Evolutionary conservation across 2,113 vertebrate genomes (phyloP), one percentile per base, ranked within the genome.

Genomic region (Gymnorhina tibicen): DNA sequence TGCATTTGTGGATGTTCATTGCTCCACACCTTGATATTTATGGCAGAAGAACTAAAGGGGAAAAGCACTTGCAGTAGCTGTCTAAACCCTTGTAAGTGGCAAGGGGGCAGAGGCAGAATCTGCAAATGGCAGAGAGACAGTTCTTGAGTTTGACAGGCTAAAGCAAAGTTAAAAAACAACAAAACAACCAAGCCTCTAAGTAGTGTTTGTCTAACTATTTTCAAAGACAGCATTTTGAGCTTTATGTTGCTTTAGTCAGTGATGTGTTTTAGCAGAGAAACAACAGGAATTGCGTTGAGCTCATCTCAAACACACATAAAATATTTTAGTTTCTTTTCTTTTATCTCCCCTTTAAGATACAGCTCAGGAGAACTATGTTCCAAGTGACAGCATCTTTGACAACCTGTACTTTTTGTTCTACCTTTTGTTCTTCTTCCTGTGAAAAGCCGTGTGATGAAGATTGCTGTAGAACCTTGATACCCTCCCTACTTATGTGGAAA

Each of bases 291-390:
- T 0, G 1, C 22, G 0, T 86, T 94, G 95, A 94, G 72, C 60
- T 96, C 78, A 90, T 93, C 91, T 96, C 90, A 92, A 96, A 96
- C 94, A 92, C 95, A 96, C 91, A 97, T 83, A 93, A 97, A 96
- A 96, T 96, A 96, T 89, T 93, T 90, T 86, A 88, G 90, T 86
- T 92, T 88, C 94, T 96, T 92, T 95, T 96, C 87, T 96, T 97
- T 97, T 94, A 96, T 96, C 97, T 97, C 74, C 55, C 69, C 55
- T 93, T 96, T 96, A 92, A 93, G 86, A 94, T 80, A 95, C 84
- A 91, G 92, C 90, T 95, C 91, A 80, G 80, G 93, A 97, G 95
- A 95, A 90, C 94, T 92, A 53, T 70, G 91, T 95, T 96, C 86
- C 95, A 82, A 96, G 64, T 95, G 95, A 93, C 95, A 96, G 93